Percentiles rank a stretch among this genome's conserved stretches.
Evolutionary conservation across 92 coral and sea anemone species (phyloP).

Genomic region (Paramuricea clavata): DNA sequence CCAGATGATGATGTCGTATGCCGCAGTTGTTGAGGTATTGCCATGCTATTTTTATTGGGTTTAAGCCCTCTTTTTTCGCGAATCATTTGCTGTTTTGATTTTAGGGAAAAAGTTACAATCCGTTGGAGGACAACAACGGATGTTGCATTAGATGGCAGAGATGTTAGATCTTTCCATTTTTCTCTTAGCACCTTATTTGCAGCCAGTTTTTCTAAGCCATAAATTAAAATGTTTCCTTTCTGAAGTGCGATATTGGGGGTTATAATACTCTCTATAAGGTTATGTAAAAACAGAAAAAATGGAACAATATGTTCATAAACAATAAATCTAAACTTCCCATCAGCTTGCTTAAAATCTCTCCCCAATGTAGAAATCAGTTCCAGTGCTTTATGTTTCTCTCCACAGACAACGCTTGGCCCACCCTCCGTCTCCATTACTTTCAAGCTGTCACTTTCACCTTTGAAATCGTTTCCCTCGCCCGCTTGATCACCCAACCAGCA

Average conservation of each 20-base stretch:
- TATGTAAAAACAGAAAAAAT: background rate
- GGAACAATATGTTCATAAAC: background rate
- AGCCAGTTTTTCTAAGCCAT: background rate
- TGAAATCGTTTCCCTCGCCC: background rate
- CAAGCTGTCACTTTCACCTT: background rate
- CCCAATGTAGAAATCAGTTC: background rate
- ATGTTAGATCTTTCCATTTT: too few species aligned
- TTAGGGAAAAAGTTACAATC: too few species aligned
- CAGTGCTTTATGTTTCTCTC: background rate
- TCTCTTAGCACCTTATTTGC: background rate
- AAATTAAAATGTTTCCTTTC: background rate
- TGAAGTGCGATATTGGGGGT: too few species aligned
- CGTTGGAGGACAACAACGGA: too few species aligned
- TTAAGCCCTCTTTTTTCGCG: background rate
- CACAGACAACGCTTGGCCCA: background rate
- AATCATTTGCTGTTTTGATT: too few species aligned
- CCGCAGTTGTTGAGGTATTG: too few species aligned
- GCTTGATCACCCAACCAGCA: slow-evolving; percentile 8
- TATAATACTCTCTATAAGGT: background rate
- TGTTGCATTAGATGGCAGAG: too few species aligned
- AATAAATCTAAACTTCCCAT: too few species aligned
- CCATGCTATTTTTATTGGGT: too few species aligned
- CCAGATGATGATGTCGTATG: too few species aligned
- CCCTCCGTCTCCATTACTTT: background rate
- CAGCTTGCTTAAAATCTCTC: too few species aligned